These are phyloP conservation scores for Probaryconus sp. DNA, from an alignment of 1,140 invertebrate species.

Conservation along the genomic window DNA sequence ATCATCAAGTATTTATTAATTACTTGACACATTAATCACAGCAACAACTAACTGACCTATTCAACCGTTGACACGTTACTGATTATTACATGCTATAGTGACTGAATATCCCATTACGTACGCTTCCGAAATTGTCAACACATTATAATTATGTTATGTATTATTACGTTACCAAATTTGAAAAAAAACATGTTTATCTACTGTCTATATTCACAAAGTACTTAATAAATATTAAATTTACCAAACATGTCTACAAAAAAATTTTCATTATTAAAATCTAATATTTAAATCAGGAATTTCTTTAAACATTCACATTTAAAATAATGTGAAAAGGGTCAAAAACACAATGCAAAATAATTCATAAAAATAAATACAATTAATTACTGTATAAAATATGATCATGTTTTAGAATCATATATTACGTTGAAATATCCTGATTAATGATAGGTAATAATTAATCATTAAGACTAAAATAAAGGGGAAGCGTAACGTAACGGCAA, in stretches of 20 bases:
- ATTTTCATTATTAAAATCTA: too few species aligned
- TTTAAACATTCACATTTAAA: too few species aligned
- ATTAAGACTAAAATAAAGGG: too few species aligned
- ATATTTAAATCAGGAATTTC: too few species aligned
- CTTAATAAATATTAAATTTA: too few species aligned
- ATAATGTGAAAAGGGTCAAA: too few species aligned
- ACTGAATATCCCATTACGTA: constrained; percentile 32
- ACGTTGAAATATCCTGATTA: not conserved
- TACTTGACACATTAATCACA: constrained; percentile 46
- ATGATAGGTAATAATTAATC: constrained; percentile 2
- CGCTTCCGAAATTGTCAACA: constrained; percentile 38
- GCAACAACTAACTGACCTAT: constrained; percentile 44
- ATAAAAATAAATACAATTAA: too few species aligned
- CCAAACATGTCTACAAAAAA: too few species aligned
- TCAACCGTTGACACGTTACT: constrained; percentile 29
- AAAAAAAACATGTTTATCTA: too few species aligned
- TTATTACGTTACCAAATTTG: constrained; percentile 25
- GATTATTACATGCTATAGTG: constrained; percentile 35
- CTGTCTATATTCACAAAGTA: too few species aligned
- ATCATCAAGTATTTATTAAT: constrained; percentile 42
- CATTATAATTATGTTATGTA: constrained; percentile 26
- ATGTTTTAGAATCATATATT: constrained; percentile 9
- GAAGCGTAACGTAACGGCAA: constrained; percentile 38
- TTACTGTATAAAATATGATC: too few species aligned
- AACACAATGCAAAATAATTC: too few species aligned